Base-by-base conservation (phyloP, 2,888 invertebrate species). In the Andrena flavipes region DNA sequence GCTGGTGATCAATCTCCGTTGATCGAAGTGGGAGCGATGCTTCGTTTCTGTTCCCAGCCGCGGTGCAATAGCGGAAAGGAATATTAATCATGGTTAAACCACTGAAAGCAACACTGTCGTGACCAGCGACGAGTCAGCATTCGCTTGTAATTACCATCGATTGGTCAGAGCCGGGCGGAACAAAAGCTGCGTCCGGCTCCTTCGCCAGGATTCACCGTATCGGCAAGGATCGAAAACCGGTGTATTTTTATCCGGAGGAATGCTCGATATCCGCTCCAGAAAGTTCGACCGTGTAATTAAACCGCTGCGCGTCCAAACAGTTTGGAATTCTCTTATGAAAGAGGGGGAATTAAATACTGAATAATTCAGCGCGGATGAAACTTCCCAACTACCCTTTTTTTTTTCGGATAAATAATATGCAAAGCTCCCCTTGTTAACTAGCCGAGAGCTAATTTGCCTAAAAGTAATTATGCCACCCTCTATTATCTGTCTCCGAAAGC, bases 11-110 rank as follows among this genome's bases (percentile, higher is more conserved):
- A 82, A 86, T 86, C 86, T 86, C 69, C 10, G 30, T 30, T 42
- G 49, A 33, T 49, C 65, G 76, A 82, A 72, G 62, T 10, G 49
- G 75, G 49, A 75, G 73, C 85, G 74, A 80, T 64, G 77, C 60
- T 75, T 63, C 51, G 75, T 67, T 56, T 54, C 72, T 75, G 73
- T 63, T 72, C 65, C 65, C 23, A 49, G 42, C 72, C 42, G 63
- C 54, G 65, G 68, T 62, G 23, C 75, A 68, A 74, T 82, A 62
- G 54, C 13, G 60, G 48, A 60, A 65, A 71, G 70, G 73, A 35
- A 49, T 79, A 86, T 86, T 86, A 86, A 84, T 86, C 84, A 86
- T 33, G 64, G 70, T 86, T 86, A 86, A 84, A 77, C 62, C 67
- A 62, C 59, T 30, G 69, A 42, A 51, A 35, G 65, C 33, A 72